phyloP scores from a whole-genome alignment of 2,113 vertebrate genomes.

The Poeciliopsis retropinna region DNA sequence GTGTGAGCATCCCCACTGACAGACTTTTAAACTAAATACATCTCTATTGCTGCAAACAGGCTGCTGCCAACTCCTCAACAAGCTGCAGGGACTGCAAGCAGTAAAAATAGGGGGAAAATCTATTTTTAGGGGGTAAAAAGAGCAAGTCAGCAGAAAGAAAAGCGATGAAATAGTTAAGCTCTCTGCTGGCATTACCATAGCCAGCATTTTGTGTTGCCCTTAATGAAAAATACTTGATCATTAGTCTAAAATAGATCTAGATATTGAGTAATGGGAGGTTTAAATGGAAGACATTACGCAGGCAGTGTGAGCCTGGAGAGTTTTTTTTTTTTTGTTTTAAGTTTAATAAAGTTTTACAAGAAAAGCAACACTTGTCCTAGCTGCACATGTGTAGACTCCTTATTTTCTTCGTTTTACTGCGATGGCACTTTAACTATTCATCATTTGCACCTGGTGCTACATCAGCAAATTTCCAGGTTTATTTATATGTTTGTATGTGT shows the following conservation, averaged over 20 bases:
- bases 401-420: slow-evolving; percentile 51
- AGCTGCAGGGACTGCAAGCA: slow-evolving; percentile 30
- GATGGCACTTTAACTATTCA: slow-evolving; percentile 58
- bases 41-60: slow-evolving; percentile 45
- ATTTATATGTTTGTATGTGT: slow-evolving; percentile 10
- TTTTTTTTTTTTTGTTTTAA: slow-evolving; percentile 30
- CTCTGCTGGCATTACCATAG: slow-evolving; percentile 65
- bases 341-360: slow-evolving; percentile 43
- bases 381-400: slow-evolving; percentile 33
- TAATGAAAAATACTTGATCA: slow-evolving; percentile 6
- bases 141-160: slow-evolving; percentile 74
- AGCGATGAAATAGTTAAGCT: slow-evolving; percentile 53
- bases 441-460: slow-evolving; percentile 66
- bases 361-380: slow-evolving; percentile 31
- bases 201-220: slow-evolving; percentile 8
- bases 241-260: background rate
- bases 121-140: slow-evolving; percentile 51
- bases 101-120: slow-evolving; percentile 38
- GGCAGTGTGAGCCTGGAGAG: background rate
- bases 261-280: slow-evolving; percentile 9
- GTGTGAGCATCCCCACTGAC: slow-evolving; percentile 35
- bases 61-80: slow-evolving; percentile 31
- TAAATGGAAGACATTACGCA: background rate
- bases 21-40: slow-evolving; percentile 43
- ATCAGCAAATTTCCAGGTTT: slow-evolving; percentile 39